A percentile compares a stretch with the other conserved stretches of the same genome.
Conservation (phyloP, 2,113 vertebrate genomes). For the Microcebus ravelobensis region DNA sequence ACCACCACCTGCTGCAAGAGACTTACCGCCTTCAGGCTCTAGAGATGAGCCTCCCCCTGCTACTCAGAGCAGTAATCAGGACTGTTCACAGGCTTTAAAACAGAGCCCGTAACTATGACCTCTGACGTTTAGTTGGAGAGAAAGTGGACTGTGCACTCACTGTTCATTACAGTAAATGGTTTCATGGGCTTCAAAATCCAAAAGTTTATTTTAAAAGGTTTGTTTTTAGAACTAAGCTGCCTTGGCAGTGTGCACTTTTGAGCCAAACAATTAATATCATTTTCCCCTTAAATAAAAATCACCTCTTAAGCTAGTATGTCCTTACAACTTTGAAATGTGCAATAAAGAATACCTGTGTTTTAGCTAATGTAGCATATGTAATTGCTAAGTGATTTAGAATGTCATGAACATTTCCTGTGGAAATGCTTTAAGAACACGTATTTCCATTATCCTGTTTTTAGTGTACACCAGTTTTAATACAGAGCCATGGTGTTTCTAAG, state of each 20-base stretch:
- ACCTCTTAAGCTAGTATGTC: slow-evolving; percentile 62
- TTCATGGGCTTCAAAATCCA: slow-evolving; percentile 64
- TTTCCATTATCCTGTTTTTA: slow-evolving; percentile 80
- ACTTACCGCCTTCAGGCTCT: slow-evolving; percentile 80
- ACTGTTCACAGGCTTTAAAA: slow-evolving; percentile 75
- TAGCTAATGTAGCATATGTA: slow-evolving; percentile 85
- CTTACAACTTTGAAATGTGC: slow-evolving; percentile 84
- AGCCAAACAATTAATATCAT: slow-evolving; percentile 78
- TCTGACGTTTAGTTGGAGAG: not conserved
- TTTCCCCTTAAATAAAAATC: slow-evolving; percentile 75
- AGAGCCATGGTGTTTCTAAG: slow-evolving; percentile 61
- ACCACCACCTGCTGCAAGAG: slow-evolving; percentile 78
- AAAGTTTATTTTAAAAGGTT: slow-evolving; percentile 64
- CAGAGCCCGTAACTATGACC: slow-evolving; percentile 75
- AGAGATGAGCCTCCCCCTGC: slow-evolving; percentile 67
- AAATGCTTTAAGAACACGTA: slow-evolving; percentile 91
- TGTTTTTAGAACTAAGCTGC: slow-evolving; percentile 75
- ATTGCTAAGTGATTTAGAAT: slow-evolving; percentile 86
- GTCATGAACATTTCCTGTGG: slow-evolving; percentile 96
- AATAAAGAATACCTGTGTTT: slow-evolving; percentile 87
- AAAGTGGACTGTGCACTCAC: not conserved
- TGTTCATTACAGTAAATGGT: slow-evolving; percentile 41
- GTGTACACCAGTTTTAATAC: slow-evolving; percentile 76
- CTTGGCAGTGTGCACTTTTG: slow-evolving; percentile 82
- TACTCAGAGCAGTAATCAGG: slow-evolving; percentile 60